Conservation (phyloP, 1,140 invertebrate genomes). For the Pseudomyrmex flavicornis region DNA sequence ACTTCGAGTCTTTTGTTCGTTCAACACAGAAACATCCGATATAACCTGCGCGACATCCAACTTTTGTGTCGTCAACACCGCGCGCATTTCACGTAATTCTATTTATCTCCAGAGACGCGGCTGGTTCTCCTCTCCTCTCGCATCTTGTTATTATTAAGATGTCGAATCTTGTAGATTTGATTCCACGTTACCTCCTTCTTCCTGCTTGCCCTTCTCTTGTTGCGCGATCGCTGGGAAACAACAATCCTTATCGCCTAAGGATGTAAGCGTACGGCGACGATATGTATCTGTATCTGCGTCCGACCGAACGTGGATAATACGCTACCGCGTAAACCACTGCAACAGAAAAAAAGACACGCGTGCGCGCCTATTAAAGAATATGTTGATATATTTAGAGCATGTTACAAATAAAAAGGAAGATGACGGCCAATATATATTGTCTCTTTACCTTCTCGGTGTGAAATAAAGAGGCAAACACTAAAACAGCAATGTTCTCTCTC, state of each 20-base stretch:
- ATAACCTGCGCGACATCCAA: not conserved
- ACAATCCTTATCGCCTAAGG: conserved; percentile 39
- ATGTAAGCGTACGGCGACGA: not conserved
- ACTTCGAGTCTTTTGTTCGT: not conserved
- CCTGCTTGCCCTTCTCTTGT: no score
- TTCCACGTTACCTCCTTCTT: not conserved
- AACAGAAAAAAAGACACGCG: conserved; percentile 30
- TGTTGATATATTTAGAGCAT: not conserved
- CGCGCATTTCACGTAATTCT: not conserved
- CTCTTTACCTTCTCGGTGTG: no score
- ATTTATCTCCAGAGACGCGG: not conserved
- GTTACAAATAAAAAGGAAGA: not conserved
- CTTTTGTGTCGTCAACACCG: conserved; percentile 18
- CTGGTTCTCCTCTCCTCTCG: not conserved
- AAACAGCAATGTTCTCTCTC: no score
- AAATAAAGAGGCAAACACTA: no score
- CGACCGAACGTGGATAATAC: conserved; percentile 40
- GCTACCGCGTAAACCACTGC: conserved; percentile 41
- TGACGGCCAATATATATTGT: no score
- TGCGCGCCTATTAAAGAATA: no score
- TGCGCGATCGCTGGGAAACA: not conserved
- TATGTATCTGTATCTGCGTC: conserved; percentile 19
- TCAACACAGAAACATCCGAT: not conserved
- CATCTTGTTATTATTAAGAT: not conserved
- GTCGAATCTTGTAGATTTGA: conserved; percentile 1